Percentiles rank a stretch among this genome's conserved stretches.
Conservation (phyloP, 2,888 invertebrate genomes). For the Adelphocoris suturalis region DNA sequence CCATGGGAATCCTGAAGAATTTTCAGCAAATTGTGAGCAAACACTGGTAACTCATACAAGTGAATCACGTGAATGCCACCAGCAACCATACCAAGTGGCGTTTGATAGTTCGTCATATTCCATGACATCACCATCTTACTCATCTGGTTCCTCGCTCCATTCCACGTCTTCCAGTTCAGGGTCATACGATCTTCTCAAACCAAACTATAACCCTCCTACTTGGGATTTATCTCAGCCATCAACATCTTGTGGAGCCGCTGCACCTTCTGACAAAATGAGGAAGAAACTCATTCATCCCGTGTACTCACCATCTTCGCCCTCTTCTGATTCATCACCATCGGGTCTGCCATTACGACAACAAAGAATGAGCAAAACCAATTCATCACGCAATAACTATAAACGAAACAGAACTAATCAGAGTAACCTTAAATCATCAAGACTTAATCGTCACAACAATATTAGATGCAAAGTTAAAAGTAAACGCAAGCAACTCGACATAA, state of each 20-base stretch:
- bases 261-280: not conserved
- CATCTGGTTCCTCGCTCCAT: slow-evolving; percentile 23
- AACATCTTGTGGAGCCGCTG: not conserved
- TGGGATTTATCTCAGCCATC: slow-evolving; percentile 5
- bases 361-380: not conserved
- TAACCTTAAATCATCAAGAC: not conserved
- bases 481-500: not conserved
- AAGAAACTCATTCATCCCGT: not conserved
- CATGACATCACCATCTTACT: slow-evolving; percentile 61
- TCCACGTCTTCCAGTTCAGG: not conserved
- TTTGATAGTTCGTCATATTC: slow-evolving; percentile 38
- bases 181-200: not conserved
- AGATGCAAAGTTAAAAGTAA: not conserved
- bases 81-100: not conserved
- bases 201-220: slow-evolving; percentile 47
- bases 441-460: not conserved
- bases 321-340: not conserved
- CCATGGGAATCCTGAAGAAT: not conserved
- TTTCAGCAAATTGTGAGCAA: not conserved
- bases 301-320: slow-evolving; percentile 56
- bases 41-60: not conserved
- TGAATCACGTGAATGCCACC: not conserved
- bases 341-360: not conserved
- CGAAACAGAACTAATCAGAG: not conserved
- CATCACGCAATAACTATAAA: not conserved